These are phyloP conservation scores for Nyctibius bracteatus DNA, from an alignment of 2,113 vertebrate genomes.

Conservation along the genomic window DNA sequence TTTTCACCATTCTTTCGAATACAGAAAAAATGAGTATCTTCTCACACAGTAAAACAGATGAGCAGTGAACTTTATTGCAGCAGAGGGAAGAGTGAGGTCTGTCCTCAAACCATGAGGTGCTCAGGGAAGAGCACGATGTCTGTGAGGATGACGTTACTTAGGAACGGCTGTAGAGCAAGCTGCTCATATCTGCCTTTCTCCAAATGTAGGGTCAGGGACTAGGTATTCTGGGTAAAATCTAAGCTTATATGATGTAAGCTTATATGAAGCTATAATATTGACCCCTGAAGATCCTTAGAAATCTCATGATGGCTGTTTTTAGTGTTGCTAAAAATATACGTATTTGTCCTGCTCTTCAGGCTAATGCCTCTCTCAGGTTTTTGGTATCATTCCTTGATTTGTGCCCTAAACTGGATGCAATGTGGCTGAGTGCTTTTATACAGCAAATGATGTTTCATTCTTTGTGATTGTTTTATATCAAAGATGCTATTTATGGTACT, in stretches of 20 bases:
- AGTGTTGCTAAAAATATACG: accelerated
- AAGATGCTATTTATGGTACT: conserved; percentile 20
- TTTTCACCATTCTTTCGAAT: neutral
- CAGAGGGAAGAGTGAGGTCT: neutral
- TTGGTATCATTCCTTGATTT: neutral
- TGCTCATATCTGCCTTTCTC: neutral
- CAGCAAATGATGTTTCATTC: neutral
- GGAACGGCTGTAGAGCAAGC: neutral
- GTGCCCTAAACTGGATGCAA: neutral
- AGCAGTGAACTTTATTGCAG: neutral
- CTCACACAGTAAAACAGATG: neutral
- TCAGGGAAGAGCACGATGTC: neutral
- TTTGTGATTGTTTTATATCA: conserved; percentile 12
- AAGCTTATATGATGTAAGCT: neutral
- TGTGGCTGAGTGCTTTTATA: neutral
- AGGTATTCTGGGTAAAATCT: neutral
- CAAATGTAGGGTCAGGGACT: neutral
- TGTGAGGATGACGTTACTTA: neutral
- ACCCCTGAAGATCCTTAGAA: neutral
- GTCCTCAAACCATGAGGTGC: neutral
- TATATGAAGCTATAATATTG: neutral
- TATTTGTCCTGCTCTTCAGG: neutral
- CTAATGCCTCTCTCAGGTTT: neutral
- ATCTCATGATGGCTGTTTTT: neutral
- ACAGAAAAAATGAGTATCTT: neutral